phyloP scores from a whole-genome alignment of 1,140 invertebrate genomes.

The Trachelipus rathkii region DNA sequence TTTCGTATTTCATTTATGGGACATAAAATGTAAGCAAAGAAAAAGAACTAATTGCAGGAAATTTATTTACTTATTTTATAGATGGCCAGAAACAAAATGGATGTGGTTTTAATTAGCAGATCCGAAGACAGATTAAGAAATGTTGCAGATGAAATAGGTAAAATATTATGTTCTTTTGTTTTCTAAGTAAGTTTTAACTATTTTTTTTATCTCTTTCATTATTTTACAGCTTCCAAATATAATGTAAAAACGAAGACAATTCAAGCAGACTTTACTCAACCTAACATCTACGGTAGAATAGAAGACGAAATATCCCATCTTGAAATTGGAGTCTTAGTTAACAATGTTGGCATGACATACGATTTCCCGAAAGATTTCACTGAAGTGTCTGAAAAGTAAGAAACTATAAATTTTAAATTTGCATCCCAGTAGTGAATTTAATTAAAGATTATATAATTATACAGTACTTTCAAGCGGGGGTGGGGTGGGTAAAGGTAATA shows the following conservation, averaged over 20 bases:
- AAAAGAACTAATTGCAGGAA: no score
- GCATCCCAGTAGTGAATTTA: no score
- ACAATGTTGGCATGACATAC: constrained; percentile 93
- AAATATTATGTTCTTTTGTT: constrained; percentile 48
- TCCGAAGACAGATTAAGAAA: constrained; percentile 72
- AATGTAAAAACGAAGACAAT: constrained; percentile 76
- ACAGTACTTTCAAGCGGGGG: no score
- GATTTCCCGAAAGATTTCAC: constrained; percentile 79
- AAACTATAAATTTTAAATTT: no score
- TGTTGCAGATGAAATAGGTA: constrained; percentile 76
- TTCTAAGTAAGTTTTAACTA: background rate
- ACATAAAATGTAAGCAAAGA: no score
- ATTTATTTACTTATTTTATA: constrained; percentile 51
- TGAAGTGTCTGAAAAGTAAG: constrained; percentile 57
- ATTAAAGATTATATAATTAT: no score
- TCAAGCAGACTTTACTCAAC: constrained; percentile 74
- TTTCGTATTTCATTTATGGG: no score
- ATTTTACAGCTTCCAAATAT: constrained; percentile 61
- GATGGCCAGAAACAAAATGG: constrained; percentile 75
- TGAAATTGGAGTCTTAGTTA: constrained; percentile 89
- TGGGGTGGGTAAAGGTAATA: no score
- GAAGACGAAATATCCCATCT: constrained; percentile 66
- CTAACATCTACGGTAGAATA: constrained; percentile 70
- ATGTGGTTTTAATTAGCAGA: constrained; percentile 84
- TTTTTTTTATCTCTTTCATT: constrained; percentile 29